Evolutionary conservation across 2,113 vertebrate species (phyloP).

Genomic region (Sapayoa aenigma): DNA sequence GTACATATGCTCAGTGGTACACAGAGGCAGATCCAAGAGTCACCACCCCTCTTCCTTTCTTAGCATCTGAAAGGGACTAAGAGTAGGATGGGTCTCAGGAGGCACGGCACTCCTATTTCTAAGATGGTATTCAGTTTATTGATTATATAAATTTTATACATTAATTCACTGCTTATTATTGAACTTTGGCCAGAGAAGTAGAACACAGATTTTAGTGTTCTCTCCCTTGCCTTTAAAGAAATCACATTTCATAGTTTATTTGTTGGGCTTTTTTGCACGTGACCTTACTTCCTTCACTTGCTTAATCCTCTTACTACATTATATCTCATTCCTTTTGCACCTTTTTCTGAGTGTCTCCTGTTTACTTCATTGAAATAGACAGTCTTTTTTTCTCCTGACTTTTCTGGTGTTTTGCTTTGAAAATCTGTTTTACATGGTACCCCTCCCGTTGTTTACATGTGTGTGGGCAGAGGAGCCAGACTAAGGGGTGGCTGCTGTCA

Average conservation of each 20-base stretch:
- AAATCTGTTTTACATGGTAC: slow-evolving; percentile 34
- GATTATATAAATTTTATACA: neutral
- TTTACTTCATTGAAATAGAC: neutral
- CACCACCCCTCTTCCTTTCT: neutral
- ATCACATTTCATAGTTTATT: neutral
- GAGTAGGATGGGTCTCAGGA: neutral
- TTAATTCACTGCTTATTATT: neutral
- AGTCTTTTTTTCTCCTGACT: neutral
- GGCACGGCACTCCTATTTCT: neutral
- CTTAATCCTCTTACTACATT: neutral
- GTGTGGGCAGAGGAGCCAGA: slow-evolving; percentile 55
- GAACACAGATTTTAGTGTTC: neutral
- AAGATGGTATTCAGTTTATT: neutral
- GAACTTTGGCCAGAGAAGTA: neutral
- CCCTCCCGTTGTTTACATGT: slow-evolving; percentile 57
- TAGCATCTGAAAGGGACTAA: neutral
- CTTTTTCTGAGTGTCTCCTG: neutral
- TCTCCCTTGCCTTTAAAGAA: neutral
- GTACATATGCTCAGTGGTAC: neutral
- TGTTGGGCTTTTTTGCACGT: fast-evolving
- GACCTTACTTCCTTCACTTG: neutral
- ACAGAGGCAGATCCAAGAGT: neutral
- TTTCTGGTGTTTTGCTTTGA: slow-evolving; percentile 36
- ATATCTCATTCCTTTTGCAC: neutral
- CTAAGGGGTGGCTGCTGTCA: slow-evolving; percentile 26